Conservation (phyloP, 1,140 invertebrate genomes). For the Phocides pigmalion region DNA sequence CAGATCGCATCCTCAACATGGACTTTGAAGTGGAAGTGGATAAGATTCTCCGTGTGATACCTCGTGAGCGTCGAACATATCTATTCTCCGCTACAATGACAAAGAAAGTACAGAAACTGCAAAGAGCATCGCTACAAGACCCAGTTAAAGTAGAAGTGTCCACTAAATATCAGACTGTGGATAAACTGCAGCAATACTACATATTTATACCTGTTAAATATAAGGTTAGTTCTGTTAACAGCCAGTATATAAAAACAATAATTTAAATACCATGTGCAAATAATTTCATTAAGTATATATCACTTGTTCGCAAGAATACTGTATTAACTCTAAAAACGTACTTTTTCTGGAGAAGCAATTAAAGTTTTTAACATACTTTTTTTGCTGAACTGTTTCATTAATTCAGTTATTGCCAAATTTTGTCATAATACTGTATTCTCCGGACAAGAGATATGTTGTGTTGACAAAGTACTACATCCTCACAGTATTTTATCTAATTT, state of each 20-base stretch:
- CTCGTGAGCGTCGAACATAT: slow-evolving; percentile 93
- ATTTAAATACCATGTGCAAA: too few species aligned
- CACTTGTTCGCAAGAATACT: too few species aligned
- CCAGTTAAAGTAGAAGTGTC: slow-evolving; percentile 98
- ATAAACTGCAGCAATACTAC: slow-evolving; percentile 97
- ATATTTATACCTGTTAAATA: slow-evolving; percentile 98
- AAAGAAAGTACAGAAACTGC: slow-evolving; percentile 98
- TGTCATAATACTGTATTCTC: too few species aligned
- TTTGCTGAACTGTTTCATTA: too few species aligned
- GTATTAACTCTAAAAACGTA: too few species aligned
- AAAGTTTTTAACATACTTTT: too few species aligned
- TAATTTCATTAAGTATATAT: too few species aligned
- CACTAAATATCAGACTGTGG: slow-evolving; percentile 98
- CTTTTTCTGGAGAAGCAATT: too few species aligned
- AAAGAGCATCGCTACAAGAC: slow-evolving; percentile 95
- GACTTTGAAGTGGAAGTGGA: slow-evolving; percentile 98
- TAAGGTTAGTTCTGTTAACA: slow-evolving; percentile 88
- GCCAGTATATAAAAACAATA: not conserved
- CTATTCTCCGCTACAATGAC: slow-evolving; percentile 99
- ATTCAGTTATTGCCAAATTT: too few species aligned
- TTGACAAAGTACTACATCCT: too few species aligned
- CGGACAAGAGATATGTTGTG: too few species aligned
- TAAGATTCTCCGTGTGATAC: slow-evolving; percentile 97
- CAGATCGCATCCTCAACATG: slow-evolving; percentile 97
- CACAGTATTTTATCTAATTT: too few species aligned